Conservation (phyloP, 2,113 vertebrate genomes). For the Corapipo altera region DNA sequence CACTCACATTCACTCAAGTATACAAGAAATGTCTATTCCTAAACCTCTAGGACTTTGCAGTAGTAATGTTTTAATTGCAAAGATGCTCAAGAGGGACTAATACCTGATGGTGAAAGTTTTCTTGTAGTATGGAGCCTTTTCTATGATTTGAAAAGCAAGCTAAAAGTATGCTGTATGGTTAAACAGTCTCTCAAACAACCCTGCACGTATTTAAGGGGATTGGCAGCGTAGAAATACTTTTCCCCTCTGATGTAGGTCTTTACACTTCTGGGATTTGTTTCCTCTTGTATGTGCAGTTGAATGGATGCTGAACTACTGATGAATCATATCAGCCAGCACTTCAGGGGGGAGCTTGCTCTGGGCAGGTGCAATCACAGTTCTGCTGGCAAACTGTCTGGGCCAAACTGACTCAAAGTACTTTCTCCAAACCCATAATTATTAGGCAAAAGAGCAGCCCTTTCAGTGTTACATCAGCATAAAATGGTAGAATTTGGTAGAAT, state of each 20-base stretch:
- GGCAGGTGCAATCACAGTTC: background rate
- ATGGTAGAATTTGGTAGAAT: background rate
- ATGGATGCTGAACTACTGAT: background rate
- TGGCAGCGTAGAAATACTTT: background rate
- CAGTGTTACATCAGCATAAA: background rate
- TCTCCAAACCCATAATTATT: background rate
- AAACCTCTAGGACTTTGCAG: constrained; percentile 23
- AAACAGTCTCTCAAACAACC: background rate
- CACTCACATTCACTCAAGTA: constrained; percentile 34
- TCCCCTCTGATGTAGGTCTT: background rate
- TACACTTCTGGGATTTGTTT: background rate
- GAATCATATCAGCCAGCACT: background rate
- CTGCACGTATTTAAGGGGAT: background rate
- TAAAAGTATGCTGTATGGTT: background rate
- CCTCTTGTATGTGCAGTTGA: background rate
- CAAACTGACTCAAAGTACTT: background rate
- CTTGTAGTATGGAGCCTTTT: background rate
- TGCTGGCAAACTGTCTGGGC: background rate
- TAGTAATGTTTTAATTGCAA: constrained; percentile 73
- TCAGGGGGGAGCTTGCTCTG: background rate
- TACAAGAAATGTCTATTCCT: constrained; percentile 49
- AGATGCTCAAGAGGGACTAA: constrained; percentile 19
- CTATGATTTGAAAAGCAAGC: background rate
- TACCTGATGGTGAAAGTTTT: background rate
- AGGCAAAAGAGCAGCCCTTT: background rate